Evolutionary conservation across 2,113 vertebrate species (phyloP), one percentile per base, ranked within the genome.

Genomic region (Poicephalus meyeri): DNA sequence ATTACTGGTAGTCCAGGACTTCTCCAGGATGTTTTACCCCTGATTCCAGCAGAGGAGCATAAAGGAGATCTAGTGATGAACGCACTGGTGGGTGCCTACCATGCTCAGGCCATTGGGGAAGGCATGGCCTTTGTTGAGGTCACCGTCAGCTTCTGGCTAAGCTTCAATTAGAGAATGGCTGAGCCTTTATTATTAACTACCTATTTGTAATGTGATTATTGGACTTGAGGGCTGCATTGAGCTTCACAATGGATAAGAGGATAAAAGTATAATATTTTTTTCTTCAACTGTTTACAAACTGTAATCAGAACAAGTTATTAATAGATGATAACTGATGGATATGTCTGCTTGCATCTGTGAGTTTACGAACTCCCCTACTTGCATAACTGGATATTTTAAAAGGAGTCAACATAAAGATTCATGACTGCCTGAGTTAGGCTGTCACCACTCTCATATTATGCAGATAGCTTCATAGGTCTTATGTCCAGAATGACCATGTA

Each of bases 41-140:
- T 1, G 1, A 44, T 52, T 16, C 53, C 11, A 72, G 68, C 33
- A 77, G 53, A 52, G 49, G 58, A 61, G 19, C 10, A 19, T 25
- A 66, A 42, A 55, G 24, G 16, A 58, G 72, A 35, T 19, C 7
- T 63, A 44, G 10, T 8, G 16, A 10, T 46, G 58, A 56, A 68
- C 15, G 6, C 12, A 4, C 0, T 13, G 9, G 11, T 5, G 2
- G 4, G 50, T 89, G 20, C 46, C 58, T 1, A 1, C 33, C 35
- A 17, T 47, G 47, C 56, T 73, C 24, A 49, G 44, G 16, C 20
- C 13, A 16, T 20, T 2, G 8, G 4, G 31, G 18, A 18, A 11
- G 42, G 12, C 31, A 39, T 7, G 21, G 47, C 56, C 35, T n/a
- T 4, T 26, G 8, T 1, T 35, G 41, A 56, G 31, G 12, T 65